Evolutionary conservation across 1,140 invertebrate species (phyloP).

Genomic region (Vollenhovia emeryi): DNA sequence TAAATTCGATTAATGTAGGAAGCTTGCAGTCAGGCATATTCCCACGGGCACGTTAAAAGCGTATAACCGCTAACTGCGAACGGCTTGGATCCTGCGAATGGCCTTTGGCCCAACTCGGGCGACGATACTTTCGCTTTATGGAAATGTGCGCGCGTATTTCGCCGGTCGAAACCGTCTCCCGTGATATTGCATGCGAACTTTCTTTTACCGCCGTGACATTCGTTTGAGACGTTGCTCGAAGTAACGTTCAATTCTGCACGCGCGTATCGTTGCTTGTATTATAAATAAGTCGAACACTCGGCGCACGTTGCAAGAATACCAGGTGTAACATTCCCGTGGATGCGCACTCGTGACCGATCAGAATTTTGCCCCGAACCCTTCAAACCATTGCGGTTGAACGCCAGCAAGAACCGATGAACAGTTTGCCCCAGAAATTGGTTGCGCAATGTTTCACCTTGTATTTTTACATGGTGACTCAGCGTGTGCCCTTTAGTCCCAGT

Average conservation of each 20-base stretch:
- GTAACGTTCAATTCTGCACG: neutral
- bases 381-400: too few relatives aligned
- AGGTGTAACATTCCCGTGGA: too few relatives aligned
- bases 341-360: too few relatives aligned
- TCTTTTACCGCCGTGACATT: neutral
- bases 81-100: neutral
- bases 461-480: too few relatives aligned
- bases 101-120: neutral
- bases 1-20: neutral
- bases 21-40: neutral
- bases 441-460: too few relatives aligned
- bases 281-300: neutral
- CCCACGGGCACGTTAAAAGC: neutral
- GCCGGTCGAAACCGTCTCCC: neutral
- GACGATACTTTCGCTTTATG: conserved; percentile 13
- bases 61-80: neutral
- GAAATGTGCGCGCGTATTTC: neutral
- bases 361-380: too few relatives aligned
- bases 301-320: too few relatives aligned
- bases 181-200: neutral
- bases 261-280: neutral
- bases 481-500: too few relatives aligned
- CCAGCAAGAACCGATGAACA: too few relatives aligned
- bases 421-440: too few relatives aligned
- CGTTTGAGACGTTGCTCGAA: neutral